Conservation (phyloP, 2,888 invertebrate genomes). For the Macropis europaea region DNA sequence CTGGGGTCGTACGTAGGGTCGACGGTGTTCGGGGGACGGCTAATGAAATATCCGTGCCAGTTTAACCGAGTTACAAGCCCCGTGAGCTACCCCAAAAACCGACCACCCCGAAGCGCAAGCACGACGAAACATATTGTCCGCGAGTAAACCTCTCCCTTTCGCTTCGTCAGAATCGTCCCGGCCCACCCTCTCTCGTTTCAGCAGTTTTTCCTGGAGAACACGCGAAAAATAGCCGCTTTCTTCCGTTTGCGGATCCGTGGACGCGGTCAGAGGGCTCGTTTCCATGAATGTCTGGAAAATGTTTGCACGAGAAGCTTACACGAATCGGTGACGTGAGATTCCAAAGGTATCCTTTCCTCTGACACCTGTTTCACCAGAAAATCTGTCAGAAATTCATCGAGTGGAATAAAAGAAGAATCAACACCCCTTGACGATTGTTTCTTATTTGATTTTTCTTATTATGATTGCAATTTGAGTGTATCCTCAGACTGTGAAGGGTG, state of each 20-base stretch:
- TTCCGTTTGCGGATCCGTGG: background rate
- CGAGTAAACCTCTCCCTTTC: slow-evolving; percentile 67
- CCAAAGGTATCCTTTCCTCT: background rate
- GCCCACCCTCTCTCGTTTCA: background rate
- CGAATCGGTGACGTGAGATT: no score
- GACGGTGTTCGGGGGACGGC: slow-evolving; percentile 65
- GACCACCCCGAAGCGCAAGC: slow-evolving; percentile 63
- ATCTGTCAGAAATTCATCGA: no score
- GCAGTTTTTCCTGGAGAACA: background rate
- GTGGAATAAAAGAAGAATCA: no score
- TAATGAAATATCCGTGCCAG: slow-evolving; percentile 79
- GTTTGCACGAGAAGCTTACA: no score
- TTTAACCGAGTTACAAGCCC: slow-evolving; percentile 78
- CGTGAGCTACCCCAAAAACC: slow-evolving; percentile 65
- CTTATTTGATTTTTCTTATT: no score
- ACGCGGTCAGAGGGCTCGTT: slow-evolving; percentile 1
- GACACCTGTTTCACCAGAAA: slow-evolving; percentile 7
- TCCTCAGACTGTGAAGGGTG: no score
- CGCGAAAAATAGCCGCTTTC: background rate
- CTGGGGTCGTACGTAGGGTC: slow-evolving; percentile 63
- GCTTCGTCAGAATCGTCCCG: slow-evolving; percentile 15
- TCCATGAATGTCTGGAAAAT: background rate
- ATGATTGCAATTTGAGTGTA: no score
- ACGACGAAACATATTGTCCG: slow-evolving; percentile 78
- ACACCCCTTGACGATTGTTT: no score